Conservation (phyloP, 1,140 invertebrate species). For the Pentalonia nigronervosa region DNA sequence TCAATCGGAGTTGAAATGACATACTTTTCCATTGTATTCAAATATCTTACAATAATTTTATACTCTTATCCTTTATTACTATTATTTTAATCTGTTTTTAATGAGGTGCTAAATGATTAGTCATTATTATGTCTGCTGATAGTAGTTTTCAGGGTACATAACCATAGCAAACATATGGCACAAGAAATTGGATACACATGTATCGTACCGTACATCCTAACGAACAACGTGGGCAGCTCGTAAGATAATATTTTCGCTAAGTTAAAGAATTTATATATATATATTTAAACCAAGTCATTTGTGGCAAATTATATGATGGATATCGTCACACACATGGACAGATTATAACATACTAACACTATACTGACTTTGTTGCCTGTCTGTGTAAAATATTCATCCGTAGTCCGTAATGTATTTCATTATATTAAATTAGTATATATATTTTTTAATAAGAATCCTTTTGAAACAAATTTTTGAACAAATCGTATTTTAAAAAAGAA, state of each 20-base stretch:
- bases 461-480: too few relatives aligned
- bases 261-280: not conserved
- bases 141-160: not conserved
- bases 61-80: not conserved
- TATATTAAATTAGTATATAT: not conserved
- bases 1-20: not conserved
- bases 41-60: not conserved
- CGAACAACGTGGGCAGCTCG: not conserved
- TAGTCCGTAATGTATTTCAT: not conserved
- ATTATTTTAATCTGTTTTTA: not conserved
- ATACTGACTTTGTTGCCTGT: not conserved
- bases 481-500: too few relatives aligned
- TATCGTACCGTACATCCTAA: not conserved
- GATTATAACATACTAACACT: not conserved
- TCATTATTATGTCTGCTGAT: not conserved
- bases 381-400: not conserved
- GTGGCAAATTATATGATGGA: not conserved
- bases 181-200: constrained; percentile 19
- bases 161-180: not conserved
- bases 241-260: not conserved
- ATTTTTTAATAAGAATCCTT: too few relatives aligned
- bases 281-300: not conserved
- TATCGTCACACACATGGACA: not conserved
- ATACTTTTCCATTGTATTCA: not conserved
- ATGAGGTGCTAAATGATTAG: constrained; percentile 12